Conservation (phyloP, 2,113 vertebrate genomes). For the Percopsis transmontana region DNA sequence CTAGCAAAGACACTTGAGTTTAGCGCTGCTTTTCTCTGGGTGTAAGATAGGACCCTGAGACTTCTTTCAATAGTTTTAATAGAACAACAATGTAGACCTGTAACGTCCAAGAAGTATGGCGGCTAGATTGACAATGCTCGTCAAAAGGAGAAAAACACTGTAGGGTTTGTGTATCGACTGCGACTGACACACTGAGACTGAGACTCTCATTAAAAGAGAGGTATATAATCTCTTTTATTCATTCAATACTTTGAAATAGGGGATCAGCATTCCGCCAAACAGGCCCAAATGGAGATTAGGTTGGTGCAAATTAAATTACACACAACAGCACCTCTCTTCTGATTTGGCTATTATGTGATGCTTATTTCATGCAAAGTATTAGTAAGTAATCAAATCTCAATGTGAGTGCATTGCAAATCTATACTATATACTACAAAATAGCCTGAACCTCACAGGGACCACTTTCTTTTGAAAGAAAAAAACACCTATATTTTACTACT, state of each 20-base stretch:
- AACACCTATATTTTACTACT: neutral
- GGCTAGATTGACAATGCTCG: too few relatives aligned
- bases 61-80: too few relatives aligned
- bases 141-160: too few relatives aligned
- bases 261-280: slow-evolving; percentile 20
- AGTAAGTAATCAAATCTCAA: slow-evolving; percentile 8
- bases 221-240: slow-evolving; percentile 7
- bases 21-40: too few relatives aligned
- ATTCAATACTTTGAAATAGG: slow-evolving; percentile 15
- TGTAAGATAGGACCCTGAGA: too few relatives aligned
- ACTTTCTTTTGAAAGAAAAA: neutral
- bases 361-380: slow-evolving; percentile 7
- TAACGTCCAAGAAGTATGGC: too few relatives aligned
- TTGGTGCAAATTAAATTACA: slow-evolving; percentile 19
- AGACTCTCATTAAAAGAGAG: slow-evolving; percentile 6
- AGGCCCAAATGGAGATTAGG: slow-evolving; percentile 20
- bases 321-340: slow-evolving; percentile 7
- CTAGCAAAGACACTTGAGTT: too few relatives aligned
- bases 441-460: neutral
- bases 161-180: too few relatives aligned
- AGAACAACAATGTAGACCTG: too few relatives aligned
- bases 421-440: neutral
- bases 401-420: neutral
- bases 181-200: too few relatives aligned
- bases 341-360: slow-evolving; percentile 1